Conservation (phyloP, 2,888 invertebrate species). For the Periphyllus acericola region DNA sequence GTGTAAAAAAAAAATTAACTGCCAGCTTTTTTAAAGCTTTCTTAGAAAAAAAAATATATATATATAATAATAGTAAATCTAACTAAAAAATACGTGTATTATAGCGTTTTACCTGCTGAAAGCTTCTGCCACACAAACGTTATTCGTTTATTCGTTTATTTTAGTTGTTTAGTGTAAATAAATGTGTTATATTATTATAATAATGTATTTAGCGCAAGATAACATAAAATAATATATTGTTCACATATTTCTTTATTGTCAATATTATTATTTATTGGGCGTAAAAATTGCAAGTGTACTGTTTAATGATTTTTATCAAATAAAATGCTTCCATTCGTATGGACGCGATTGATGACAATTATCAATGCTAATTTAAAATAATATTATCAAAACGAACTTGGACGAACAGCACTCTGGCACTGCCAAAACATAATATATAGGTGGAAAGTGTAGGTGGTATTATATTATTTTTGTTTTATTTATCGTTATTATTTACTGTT, state of each 20-base stretch:
- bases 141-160: constrained; percentile 10
- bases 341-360: not conserved
- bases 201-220: not conserved
- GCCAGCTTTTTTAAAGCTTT: constrained; percentile 37
- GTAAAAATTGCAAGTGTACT: not conserved
- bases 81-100: constrained; percentile 59
- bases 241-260: not conserved
- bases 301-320: constrained; percentile 1
- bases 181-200: constrained; percentile 8
- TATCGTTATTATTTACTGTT: not conserved
- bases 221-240: not conserved
- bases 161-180: constrained; percentile 15
- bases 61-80: constrained; percentile 46
- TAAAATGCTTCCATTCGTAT: constrained; percentile 14
- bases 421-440: constrained; percentile 24
- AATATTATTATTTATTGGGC: not conserved
- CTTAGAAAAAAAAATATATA: constrained; percentile 20
- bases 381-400: constrained; percentile 21
- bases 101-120: constrained; percentile 62
- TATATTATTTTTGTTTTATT: not conserved
- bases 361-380: constrained; percentile 3
- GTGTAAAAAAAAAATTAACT: constrained; percentile 38
- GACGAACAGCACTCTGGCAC: constrained; percentile 36
- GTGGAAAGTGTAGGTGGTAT: not conserved
- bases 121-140: constrained; percentile 56